Conservation (phyloP, 2,797 vertebrate species). For the Neoniphon sammara region DNA sequence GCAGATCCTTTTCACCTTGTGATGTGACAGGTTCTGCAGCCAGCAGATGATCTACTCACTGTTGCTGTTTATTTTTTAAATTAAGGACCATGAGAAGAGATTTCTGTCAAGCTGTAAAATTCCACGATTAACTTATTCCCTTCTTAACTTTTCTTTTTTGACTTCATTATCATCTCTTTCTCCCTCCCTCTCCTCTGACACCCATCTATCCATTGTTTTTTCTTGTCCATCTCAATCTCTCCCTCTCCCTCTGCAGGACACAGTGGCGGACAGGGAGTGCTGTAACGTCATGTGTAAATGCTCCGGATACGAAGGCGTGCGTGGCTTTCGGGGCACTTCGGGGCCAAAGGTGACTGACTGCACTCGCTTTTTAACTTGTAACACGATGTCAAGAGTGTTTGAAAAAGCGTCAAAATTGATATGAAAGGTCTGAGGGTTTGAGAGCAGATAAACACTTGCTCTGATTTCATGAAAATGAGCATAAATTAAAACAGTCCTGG, state of each 20-base stretch:
- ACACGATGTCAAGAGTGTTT: conserved; percentile 10
- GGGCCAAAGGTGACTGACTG: conserved; percentile 83
- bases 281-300: conserved; percentile 87
- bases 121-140: no score
- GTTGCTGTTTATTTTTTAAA: no score
- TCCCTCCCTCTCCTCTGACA: background rate
- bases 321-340: conserved; percentile 76
- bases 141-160: no score
- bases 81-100: no score
- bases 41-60: no score
- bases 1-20: no score
- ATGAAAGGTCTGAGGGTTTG: background rate
- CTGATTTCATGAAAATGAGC: background rate
- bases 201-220: background rate
- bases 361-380: background rate
- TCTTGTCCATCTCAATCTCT: background rate
- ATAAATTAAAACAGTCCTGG: background rate
- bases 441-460: background rate
- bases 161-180: no score
- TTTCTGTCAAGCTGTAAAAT: no score
- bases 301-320: conserved; percentile 83
- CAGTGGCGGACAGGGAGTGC: conserved; percentile 84
- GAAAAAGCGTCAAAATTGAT: background rate
- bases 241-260: conserved; percentile 77
- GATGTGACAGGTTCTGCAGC: no score